These are phyloP conservation scores for Ornithorhynchus anatinus DNA, from an alignment of 2,113 vertebrate species.

Conservation along the genomic window DNA sequence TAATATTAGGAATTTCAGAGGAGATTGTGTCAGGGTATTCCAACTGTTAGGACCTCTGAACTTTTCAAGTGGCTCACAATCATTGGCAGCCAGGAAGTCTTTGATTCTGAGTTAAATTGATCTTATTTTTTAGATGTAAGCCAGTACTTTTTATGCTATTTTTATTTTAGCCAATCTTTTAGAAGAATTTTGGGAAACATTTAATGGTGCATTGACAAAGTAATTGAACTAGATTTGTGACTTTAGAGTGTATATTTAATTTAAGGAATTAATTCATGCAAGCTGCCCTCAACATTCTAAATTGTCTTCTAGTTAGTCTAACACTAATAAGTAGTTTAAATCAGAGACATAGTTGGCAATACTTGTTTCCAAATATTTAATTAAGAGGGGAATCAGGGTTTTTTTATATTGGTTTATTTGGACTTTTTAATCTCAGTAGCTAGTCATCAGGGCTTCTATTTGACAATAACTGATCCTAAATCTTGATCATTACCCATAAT, in stretches of 20 bases:
- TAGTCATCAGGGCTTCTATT: background rate
- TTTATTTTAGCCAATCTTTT: slow-evolving; percentile 43
- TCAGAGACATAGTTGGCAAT: background rate
- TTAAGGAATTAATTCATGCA: background rate
- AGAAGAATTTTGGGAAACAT: slow-evolving; percentile 13
- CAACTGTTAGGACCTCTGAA: slow-evolving; percentile 16
- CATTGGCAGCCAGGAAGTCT: slow-evolving; percentile 14
- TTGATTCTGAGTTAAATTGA: slow-evolving; percentile 34
- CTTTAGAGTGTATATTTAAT: slow-evolving; percentile 24
- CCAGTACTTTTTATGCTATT: slow-evolving; percentile 39
- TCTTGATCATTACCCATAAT: background rate
- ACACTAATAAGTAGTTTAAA: background rate
- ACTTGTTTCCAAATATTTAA: background rate
- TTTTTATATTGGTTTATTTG: too few relatives aligned
- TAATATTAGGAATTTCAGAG: slow-evolving; percentile 29
- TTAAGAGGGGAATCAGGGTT: background rate
- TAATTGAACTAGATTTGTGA: slow-evolving; percentile 12
- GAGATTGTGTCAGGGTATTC: slow-evolving; percentile 22
- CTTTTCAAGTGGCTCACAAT: slow-evolving; percentile 2
- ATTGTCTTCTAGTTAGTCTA: background rate
- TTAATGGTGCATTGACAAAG: slow-evolving; percentile 23
- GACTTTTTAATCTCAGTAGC: too few relatives aligned
- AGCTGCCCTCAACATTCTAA: background rate
- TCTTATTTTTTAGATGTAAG: slow-evolving; percentile 46
- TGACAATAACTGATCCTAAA: background rate